Conservation (phyloP, 2,113 vertebrate species). For the Zonotrichia leucophrys region DNA sequence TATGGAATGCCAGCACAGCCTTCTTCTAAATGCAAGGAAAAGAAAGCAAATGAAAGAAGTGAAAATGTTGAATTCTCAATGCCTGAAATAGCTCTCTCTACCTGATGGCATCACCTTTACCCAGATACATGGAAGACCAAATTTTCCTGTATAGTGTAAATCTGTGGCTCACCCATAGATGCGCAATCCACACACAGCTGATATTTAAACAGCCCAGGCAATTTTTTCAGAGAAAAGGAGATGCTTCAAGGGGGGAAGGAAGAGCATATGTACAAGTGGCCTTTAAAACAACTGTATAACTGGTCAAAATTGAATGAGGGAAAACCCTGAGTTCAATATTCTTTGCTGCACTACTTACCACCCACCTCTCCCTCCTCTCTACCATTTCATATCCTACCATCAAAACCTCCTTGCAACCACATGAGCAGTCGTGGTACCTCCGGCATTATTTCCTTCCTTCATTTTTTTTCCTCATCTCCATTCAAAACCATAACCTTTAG, state of each 20-base stretch:
- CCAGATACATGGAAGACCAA: neutral
- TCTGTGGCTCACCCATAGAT: neutral
- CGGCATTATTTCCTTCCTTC: neutral
- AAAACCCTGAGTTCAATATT: neutral
- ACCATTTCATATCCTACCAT: neutral
- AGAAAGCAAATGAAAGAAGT: slow-evolving; percentile 10
- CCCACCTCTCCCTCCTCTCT: neutral
- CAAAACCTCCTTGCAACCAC: neutral
- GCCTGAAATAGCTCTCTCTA: neutral
- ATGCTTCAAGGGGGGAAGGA: neutral
- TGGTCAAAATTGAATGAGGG: neutral
- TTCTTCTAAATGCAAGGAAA: slow-evolving; percentile 87
- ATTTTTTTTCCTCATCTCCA: neutral
- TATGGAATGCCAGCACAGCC: slow-evolving; percentile 94
- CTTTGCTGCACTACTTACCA: neutral
- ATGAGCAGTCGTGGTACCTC: neutral
- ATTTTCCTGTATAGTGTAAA: neutral
- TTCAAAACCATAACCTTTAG: neutral
- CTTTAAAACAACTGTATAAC: neutral
- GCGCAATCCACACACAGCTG: rapidly evolving
- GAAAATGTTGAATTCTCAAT: neutral
- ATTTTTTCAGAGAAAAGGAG: neutral
- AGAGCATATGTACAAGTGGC: neutral
- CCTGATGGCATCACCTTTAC: neutral
- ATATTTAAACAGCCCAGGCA: neutral